Conservation (phyloP, 2,888 invertebrate genomes). For the Dysmachus trigonus region DNA sequence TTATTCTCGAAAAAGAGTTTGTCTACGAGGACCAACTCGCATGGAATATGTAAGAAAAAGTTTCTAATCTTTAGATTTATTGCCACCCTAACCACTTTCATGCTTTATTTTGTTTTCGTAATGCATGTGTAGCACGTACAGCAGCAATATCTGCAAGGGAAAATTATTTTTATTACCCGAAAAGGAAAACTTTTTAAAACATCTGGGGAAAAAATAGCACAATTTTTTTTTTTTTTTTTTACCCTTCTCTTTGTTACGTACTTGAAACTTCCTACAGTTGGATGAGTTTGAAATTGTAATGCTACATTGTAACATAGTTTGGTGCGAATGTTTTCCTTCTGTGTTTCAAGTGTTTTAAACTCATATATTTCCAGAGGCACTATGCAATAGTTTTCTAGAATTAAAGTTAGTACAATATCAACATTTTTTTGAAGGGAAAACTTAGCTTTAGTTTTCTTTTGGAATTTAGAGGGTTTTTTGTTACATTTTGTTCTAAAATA, state of each 20-base stretch:
- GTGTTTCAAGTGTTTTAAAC: neutral
- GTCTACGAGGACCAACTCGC: slow-evolving; percentile 68
- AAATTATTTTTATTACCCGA: neutral
- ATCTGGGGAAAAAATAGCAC: neutral
- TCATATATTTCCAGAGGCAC: neutral
- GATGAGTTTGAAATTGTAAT: neutral
- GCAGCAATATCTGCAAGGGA: neutral
- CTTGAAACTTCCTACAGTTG: slow-evolving; percentile 2
- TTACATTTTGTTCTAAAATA: neutral
- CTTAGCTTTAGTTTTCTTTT: neutral
- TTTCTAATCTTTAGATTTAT: neutral
- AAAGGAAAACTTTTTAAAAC: neutral
- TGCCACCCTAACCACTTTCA: neutral
- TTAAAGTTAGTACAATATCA: neutral
- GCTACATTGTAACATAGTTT: neutral
- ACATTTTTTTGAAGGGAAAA: neutral
- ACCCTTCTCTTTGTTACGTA: neutral
- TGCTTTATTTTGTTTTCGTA: neutral
- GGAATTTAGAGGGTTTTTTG: neutral
- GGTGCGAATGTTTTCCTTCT: neutral
- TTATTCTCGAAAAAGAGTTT: slow-evolving; percentile 67
- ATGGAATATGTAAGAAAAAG: slow-evolving; percentile 58
- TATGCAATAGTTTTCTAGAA: neutral
- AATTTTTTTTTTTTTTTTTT: neutral
- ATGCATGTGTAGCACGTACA: neutral